These are phyloP conservation scores for Falcaria lacertinaria DNA, from an alignment of 2,888 invertebrate genomes.

Conservation along the genomic window DNA sequence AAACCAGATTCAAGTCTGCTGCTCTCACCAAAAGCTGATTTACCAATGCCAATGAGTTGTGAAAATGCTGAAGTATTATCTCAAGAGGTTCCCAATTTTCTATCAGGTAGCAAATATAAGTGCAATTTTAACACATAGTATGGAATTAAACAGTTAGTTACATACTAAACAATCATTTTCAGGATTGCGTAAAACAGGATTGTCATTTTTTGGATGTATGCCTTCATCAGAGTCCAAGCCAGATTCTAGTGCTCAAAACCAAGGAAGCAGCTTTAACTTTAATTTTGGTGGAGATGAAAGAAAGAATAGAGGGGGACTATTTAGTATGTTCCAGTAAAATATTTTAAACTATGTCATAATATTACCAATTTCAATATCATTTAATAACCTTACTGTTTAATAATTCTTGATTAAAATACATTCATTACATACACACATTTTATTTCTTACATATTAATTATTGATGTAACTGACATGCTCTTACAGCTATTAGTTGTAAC, in stretches of 20 bases:
- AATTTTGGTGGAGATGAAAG: slow-evolving; percentile 59
- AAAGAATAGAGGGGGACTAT: slow-evolving; percentile 55
- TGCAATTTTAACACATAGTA: not conserved
- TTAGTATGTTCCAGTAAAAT: slow-evolving; percentile 58
- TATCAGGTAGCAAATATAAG: slow-evolving; percentile 42
- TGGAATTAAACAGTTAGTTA: not conserved
- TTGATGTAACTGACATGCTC: slow-evolving; percentile 93
- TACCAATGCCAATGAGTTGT: slow-evolving; percentile 25
- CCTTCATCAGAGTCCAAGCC: slow-evolving; percentile 28
- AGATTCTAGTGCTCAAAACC: slow-evolving; percentile 29
- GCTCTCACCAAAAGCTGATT: slow-evolving; percentile 63
- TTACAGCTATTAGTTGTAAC: slow-evolving; percentile 92
- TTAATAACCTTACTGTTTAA: not conserved
- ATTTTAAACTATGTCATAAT: slow-evolving; percentile 1
- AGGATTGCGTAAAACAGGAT: slow-evolving; percentile 58
- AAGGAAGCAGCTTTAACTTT: slow-evolving; percentile 52
- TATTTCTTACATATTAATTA: slow-evolving; percentile 25
- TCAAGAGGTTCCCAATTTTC: slow-evolving; percentile 60
- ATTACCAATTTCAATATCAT: not conserved
- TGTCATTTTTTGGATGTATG: slow-evolving; percentile 53
- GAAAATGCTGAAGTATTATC: slow-evolving; percentile 38
- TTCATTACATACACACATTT: slow-evolving; percentile 5
- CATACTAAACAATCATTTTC: slow-evolving; percentile 7
- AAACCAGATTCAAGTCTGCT: slow-evolving; percentile 58
- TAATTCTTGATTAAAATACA: not conserved